Percentiles rank a stretch among this genome's conserved stretches.
phyloP scores from a whole-genome alignment of 1,140 invertebrate species.

The Polypedilum pembai region DNA sequence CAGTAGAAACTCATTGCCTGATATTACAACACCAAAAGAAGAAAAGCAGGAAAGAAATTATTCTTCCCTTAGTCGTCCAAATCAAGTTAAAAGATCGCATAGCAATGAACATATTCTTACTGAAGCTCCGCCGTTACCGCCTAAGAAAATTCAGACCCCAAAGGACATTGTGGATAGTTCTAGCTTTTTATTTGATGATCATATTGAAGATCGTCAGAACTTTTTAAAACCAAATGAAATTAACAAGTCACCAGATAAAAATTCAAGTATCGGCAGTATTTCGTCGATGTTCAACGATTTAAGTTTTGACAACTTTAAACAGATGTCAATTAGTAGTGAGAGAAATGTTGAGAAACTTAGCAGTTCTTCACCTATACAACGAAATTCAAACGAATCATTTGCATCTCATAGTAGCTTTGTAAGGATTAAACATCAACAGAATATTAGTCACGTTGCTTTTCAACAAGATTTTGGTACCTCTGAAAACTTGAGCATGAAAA shows the following conservation, averaged over 20 bases:
- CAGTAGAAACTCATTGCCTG: conserved; percentile 52
- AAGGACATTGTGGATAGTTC: neutral
- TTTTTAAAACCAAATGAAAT: neutral
- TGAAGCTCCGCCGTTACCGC: conserved; percentile 44
- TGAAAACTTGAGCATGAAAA: neutral
- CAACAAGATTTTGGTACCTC: neutral
- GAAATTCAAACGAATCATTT: neutral
- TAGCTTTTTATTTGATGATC: neutral
- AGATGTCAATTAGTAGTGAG: no score
- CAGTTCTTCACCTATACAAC: no score
- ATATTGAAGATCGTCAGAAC: neutral
- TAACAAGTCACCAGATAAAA: neutral
- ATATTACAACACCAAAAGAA: conserved; percentile 75
- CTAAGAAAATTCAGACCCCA: neutral
- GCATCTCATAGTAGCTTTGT: neutral
- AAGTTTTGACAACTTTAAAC: no score
- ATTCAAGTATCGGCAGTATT: neutral
- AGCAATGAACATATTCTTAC: conserved; percentile 58
- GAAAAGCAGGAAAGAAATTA: conserved; percentile 36
- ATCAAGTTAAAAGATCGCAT: conserved; percentile 57
- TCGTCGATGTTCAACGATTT: neutral
- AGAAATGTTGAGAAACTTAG: no score
- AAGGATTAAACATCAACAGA: neutral
- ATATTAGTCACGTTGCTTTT: neutral
- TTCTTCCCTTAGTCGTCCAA: conserved; percentile 39